A percentile compares a stretch with the other conserved stretches of the same genome.
Conservation (phyloP, 2,888 invertebrate species). For the Anagyrus pseudococci region DNA sequence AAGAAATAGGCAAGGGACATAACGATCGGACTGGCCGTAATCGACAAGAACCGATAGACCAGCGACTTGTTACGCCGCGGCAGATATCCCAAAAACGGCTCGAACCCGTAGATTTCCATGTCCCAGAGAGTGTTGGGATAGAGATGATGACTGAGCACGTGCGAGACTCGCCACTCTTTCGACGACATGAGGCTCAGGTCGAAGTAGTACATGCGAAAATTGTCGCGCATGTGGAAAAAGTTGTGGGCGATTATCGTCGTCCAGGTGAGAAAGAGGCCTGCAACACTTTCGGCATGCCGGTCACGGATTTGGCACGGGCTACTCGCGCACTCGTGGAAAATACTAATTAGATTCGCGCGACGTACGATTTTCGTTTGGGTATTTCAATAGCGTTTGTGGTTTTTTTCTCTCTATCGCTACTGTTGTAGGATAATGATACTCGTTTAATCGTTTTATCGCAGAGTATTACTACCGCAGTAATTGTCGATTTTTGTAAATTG, state of each 20-base stretch:
- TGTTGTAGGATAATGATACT: too few species aligned
- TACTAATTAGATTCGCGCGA: too few species aligned
- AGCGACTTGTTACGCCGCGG: conserved; percentile 64
- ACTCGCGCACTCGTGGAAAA: too few species aligned
- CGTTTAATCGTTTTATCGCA: too few species aligned
- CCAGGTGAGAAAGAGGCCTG: conserved; percentile 9
- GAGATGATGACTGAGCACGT: conserved; percentile 79
- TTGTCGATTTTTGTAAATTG: neutral
- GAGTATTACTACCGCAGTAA: too few species aligned
- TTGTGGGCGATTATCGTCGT: conserved; percentile 74
- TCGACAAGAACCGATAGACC: conserved; percentile 64
- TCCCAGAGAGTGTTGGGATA: conserved; percentile 81
- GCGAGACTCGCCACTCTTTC: conserved; percentile 77
- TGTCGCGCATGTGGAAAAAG: conserved; percentile 78
- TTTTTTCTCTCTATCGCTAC: too few species aligned
- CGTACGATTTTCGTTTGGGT: neutral
- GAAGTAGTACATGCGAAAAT: conserved; percentile 81
- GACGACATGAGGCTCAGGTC: conserved; percentile 74
- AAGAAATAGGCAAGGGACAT: conserved; percentile 58
- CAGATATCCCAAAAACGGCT: conserved; percentile 73
- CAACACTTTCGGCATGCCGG: too few species aligned
- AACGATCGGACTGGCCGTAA: conserved; percentile 64
- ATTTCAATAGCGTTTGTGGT: too few species aligned
- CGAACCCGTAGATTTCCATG: conserved; percentile 72
- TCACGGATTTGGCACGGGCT: too few species aligned